Conservation (phyloP, 2,113 vertebrate genomes). For the Podiceps cristatus region DNA sequence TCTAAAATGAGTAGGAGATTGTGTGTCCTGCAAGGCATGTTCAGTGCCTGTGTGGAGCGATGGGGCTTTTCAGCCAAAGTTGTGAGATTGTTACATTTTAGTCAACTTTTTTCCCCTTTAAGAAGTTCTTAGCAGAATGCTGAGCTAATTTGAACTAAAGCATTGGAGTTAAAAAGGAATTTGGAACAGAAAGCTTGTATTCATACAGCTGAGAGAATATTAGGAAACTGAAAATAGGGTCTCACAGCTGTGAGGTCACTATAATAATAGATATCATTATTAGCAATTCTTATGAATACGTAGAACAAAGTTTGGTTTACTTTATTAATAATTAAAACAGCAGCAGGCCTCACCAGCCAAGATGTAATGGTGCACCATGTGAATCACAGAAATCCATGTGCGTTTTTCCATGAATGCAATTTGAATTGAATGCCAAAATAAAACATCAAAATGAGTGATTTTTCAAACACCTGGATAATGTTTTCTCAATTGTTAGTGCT, state of each 20-base stretch:
- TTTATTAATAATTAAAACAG: not conserved
- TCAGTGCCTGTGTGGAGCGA: not conserved
- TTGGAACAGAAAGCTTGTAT: not conserved
- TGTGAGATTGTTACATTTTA: not conserved
- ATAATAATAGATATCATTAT: not conserved
- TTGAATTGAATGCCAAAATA: not conserved
- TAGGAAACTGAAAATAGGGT: not conserved
- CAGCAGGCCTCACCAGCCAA: not conserved
- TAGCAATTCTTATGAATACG: not conserved
- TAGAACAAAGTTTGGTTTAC: not conserved
- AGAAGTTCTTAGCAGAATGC: not conserved
- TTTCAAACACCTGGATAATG: not conserved
- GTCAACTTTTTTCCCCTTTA: not conserved
- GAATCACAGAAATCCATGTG: not conserved
- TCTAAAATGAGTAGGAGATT: not conserved
- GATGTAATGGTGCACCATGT: not conserved
- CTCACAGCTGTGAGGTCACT: not conserved
- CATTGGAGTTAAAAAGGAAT: not conserved
- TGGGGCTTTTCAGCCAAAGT: not conserved
- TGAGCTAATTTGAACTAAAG: not conserved
- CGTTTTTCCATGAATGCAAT: not conserved
- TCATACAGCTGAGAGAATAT: not conserved
- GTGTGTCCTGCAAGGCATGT: not conserved
- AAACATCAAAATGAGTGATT: not conserved
- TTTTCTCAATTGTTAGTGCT: not conserved